Conservation (phyloP, 2,797 vertebrate genomes). For the Ambastaia sidthimunki region DNA sequence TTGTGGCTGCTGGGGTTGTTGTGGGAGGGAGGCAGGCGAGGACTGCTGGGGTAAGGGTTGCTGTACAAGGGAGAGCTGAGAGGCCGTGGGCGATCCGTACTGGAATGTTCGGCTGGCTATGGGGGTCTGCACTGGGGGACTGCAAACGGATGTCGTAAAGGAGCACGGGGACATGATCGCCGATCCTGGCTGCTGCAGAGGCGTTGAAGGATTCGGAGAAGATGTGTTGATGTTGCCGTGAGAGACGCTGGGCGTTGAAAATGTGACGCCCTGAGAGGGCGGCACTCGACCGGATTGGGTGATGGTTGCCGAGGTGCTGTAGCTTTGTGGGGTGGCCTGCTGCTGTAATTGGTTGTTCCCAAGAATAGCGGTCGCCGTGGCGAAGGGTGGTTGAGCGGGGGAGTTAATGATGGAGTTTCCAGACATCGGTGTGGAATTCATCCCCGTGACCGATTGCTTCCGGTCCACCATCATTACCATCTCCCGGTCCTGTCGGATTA, state of each 20-base stretch:
- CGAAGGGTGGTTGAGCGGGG: constrained; percentile 87
- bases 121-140: constrained; percentile 91
- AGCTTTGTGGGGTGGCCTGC: constrained; percentile 84
- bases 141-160: constrained; percentile 88
- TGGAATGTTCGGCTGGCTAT: constrained; percentile 93
- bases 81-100: constrained; percentile 89
- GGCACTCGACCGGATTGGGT: constrained; percentile 82
- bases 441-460: constrained; percentile 82
- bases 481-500: constrained; percentile 97
- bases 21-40: constrained; percentile 66
- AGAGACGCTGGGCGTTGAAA: constrained; percentile 81
- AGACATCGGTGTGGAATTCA: constrained; percentile 85
- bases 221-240: constrained; percentile 87
- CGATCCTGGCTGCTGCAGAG: constrained; percentile 80
- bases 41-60: constrained; percentile 72
- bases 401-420: constrained; percentile 89
- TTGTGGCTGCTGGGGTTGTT: constrained; percentile 72
- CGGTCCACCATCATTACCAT: constrained; percentile 92
- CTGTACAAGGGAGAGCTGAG: constrained; percentile 92
- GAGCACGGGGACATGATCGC: constrained; percentile 90
- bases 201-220: constrained; percentile 81
- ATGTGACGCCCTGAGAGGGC: constrained; percentile 81
- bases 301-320: constrained; percentile 80
- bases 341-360: constrained; percentile 78
- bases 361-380: constrained; percentile 66